Base-by-base conservation (phyloP, 2,797 vertebrate genomes). In the Gastrophryne carolinensis region DNA sequence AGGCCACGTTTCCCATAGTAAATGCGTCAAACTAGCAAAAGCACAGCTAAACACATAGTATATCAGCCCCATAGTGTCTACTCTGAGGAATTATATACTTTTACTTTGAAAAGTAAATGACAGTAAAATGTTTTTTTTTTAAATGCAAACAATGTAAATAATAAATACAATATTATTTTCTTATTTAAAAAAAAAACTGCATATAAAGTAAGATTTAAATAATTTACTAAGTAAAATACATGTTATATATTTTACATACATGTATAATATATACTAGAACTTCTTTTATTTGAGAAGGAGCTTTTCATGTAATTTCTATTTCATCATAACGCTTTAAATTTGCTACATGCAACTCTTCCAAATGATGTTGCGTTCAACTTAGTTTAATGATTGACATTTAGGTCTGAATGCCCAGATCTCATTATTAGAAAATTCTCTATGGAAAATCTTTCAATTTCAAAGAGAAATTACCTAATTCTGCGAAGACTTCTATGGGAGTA, bases 321-420 rank as follows among this genome's bases (percentile, higher is more conserved):
- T 23, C 13, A 10, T 47, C 17, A 30, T 27, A 63, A 63, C 13
- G 11, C 13, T 49, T 71, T 32, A 63, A 47, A 63, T 35, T 47
- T 58, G 11, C 4, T 5, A 29, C 9, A 41, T 30, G 34, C 34
- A 12, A 29, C 30, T 27, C 32, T 50, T 64, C 60, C 58, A 73
- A 53, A 54, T 63, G 32, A 63, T 41, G 24, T 60, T 84, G 84
- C 81, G 79, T 82, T 90, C 84, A 83, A 85, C 85, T 83, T 79
- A 83, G 83, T 84, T 78, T 87, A 90, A 88, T 90, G 85, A 86
- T 85, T 84, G 75, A 78, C 80, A 79, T 85, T 86, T 79, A 69
- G 71, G 79, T 86, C 80, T 66, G 39, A 26, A 75, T 82, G 77
- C 79, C 74, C 78, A 80, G 72, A 58, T 80, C 73, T 69, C 49